Percentiles rank a stretch among this genome's conserved stretches.
Conservation (phyloP, 2,888 invertebrate genomes). For the Byasa hedistus region DNA sequence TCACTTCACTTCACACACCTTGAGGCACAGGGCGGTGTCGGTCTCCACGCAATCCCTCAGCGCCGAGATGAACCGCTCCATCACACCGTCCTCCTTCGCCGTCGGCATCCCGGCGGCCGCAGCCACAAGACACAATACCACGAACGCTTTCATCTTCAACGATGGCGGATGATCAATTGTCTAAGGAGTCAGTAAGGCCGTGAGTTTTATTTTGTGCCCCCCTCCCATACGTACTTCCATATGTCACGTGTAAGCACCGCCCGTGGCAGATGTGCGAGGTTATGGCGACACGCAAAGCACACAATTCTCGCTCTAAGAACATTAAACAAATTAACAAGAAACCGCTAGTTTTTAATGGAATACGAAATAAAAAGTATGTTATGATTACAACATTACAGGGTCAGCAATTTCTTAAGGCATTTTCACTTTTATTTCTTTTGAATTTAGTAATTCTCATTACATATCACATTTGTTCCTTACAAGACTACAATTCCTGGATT, state of each 20-base stretch:
- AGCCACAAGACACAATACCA: slow-evolving; percentile 59
- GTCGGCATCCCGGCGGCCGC: slow-evolving; percentile 62
- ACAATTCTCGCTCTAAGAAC: slow-evolving; percentile 34
- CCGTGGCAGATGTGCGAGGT: slow-evolving; percentile 37
- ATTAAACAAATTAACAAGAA: slow-evolving; percentile 57
- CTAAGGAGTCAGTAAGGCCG: slow-evolving; percentile 56
- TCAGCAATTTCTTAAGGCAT: slow-evolving; percentile 34
- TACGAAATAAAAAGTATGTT: slow-evolving; percentile 45
- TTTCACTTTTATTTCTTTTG: slow-evolving; percentile 36
- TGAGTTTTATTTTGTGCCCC: slow-evolving; percentile 71
- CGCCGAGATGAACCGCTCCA: slow-evolving; percentile 65
- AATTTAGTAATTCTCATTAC: too few species aligned
- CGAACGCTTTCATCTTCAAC: slow-evolving; percentile 66
- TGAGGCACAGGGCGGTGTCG: slow-evolving; percentile 85
- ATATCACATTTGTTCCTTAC: too few species aligned
- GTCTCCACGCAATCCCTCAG: slow-evolving; percentile 85
- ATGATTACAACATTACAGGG: slow-evolving; percentile 42
- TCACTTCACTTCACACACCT: slow-evolving; percentile 81
- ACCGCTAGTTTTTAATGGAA: slow-evolving; percentile 49
- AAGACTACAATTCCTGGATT: too few species aligned
- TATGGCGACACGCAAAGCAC: slow-evolving; percentile 53
- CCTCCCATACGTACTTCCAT: slow-evolving; percentile 62
- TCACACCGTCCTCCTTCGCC: slow-evolving; percentile 60
- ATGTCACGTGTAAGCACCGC: slow-evolving; percentile 58
- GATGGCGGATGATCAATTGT: slow-evolving; percentile 67